Percentiles rank a stretch among this genome's conserved stretches.
These are phyloP conservation scores for Camelus bactrianus DNA, from an alignment of 2,113 vertebrate genomes.

Conservation along the genomic window DNA sequence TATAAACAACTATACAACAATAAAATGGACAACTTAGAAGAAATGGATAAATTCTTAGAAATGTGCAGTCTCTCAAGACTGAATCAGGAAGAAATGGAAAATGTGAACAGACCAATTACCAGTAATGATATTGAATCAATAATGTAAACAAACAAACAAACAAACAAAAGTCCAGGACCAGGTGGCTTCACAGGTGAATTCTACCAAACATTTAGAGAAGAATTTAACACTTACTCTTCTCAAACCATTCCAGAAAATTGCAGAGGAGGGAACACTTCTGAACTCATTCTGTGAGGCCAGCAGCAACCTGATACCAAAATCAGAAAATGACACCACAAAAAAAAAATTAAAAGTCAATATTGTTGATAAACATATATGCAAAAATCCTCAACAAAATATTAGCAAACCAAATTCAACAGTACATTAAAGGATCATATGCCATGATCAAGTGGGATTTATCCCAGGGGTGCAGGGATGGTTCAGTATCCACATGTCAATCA, in stretches of 20 bases:
- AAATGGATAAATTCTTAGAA: not conserved
- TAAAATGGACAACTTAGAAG: not conserved
- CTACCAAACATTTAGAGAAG: not conserved
- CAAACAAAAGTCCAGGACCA: not conserved
- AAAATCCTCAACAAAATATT: not conserved
- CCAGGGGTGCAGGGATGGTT: not conserved
- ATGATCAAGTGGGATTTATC: not conserved
- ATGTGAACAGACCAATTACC: not conserved
- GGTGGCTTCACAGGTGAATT: not conserved
- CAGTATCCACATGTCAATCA: not conserved
- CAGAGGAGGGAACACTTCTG: not conserved
- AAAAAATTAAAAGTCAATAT: not conserved
- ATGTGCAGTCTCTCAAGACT: not conserved
- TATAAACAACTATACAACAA: not conserved
- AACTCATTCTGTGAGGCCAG: not conserved
- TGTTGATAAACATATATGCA: not conserved
- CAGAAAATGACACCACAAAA: not conserved
- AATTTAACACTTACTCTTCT: not conserved
- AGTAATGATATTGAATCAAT: not conserved
- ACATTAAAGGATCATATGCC: not conserved
- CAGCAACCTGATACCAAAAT: not conserved
- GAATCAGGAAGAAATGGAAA: not conserved
- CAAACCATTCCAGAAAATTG: not conserved
- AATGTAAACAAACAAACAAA: not conserved
- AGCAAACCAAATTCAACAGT: not conserved